Percentiles rank a stretch among this genome's conserved stretches.
These are phyloP conservation scores for Argyrosomus japonicus DNA, from an alignment of 2,113 vertebrate genomes.

Conservation along the genomic window DNA sequence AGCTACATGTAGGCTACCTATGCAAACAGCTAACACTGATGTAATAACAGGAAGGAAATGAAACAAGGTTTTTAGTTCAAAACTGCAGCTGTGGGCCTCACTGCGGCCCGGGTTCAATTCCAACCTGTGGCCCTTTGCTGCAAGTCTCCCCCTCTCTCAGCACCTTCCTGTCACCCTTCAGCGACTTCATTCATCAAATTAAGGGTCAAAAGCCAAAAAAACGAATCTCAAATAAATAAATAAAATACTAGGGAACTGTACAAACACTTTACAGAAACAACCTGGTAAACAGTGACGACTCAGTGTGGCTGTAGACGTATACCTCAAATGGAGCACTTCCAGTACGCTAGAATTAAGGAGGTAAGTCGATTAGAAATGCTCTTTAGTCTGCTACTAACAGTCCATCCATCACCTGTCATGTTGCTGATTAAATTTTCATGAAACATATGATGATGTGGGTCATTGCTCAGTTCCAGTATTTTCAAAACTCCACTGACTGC, in stretches of 20 bases:
- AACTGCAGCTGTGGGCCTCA: background rate
- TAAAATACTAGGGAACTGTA: background rate
- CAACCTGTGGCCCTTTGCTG: background rate
- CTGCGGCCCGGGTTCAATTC: background rate
- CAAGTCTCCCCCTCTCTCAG: background rate
- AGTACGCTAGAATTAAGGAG: background rate
- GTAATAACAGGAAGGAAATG: background rate
- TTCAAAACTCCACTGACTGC: background rate
- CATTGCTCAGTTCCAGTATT: conserved; percentile 13
- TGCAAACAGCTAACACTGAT: background rate
- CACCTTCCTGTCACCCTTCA: background rate
- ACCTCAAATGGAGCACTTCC: conserved; percentile 8
- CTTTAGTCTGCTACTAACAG: conserved; percentile 13
- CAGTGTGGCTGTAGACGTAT: background rate
- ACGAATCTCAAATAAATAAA: too few relatives aligned
- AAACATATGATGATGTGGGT: conserved; percentile 15
- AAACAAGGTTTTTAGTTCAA: background rate
- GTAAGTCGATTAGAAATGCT: conserved; percentile 24
- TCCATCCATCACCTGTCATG: conserved; percentile 32
- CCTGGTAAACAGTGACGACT: background rate
- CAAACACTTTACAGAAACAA: background rate
- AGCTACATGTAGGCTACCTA: background rate
- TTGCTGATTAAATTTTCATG: conserved; percentile 39
- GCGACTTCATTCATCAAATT: too few relatives aligned
- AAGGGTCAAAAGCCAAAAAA: background rate